Conservation (phyloP, 2,888 invertebrate genomes). For the Orgyia antiqua region DNA sequence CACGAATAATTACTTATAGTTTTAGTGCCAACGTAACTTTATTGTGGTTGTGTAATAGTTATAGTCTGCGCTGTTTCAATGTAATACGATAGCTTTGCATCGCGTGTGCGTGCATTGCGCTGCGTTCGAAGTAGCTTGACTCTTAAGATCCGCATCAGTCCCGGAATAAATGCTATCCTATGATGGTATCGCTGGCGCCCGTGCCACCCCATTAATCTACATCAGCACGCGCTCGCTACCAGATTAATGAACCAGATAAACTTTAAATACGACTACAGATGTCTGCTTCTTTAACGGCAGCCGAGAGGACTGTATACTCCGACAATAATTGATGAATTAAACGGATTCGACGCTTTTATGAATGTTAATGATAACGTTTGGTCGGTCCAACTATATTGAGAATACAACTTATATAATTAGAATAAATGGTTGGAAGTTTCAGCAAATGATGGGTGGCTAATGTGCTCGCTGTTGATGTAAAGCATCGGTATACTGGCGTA, state of each 20-base stretch:
- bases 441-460: conserved; percentile 44
- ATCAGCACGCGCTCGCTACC: conserved; percentile 70
- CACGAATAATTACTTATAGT: conserved; percentile 26
- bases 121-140: conserved; percentile 24
- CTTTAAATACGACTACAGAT: conserved; percentile 70
- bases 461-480: conserved; percentile 24
- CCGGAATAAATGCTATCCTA: conserved; percentile 57
- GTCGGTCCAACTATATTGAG: conserved; percentile 38
- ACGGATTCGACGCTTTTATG: conserved; percentile 57
- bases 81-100: conserved; percentile 31
- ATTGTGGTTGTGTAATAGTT: conserved; percentile 16
- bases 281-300: conserved; percentile 51
- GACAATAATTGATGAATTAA: conserved; percentile 68
- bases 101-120: conserved; percentile 50
- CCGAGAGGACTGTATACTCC: conserved; percentile 37
- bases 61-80: conserved; percentile 15
- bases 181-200: conserved; percentile 62
- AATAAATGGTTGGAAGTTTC: conserved; percentile 58
- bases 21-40: conserved; percentile 26
- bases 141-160: conserved; percentile 55
- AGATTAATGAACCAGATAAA: conserved; percentile 75
- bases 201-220: conserved; percentile 73
- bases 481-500: conserved; percentile 11
- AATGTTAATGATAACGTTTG: conserved; percentile 62
- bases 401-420: conserved; percentile 58